A percentile compares a stretch with the other conserved stretches of the same genome.
Evolutionary conservation across 2,113 vertebrate species (phyloP).

Genomic region (Eublepharis macularius): DNA sequence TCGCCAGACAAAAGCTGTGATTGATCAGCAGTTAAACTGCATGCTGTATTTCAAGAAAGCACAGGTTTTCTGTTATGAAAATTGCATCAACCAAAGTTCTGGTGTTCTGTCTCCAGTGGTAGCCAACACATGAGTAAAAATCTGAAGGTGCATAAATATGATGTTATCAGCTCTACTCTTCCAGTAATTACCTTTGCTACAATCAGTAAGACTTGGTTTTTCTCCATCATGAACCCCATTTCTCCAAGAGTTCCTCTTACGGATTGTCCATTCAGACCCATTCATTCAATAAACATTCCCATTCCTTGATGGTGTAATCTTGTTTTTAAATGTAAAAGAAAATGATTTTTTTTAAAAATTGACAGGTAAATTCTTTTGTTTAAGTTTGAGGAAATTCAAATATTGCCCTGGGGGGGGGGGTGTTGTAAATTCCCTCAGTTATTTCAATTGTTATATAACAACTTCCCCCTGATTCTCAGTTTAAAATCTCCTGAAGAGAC

Average conservation of each 20-base stretch:
- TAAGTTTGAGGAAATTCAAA: not conserved
- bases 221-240: not conserved
- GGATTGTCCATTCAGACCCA: no score
- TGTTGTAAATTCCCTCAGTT: not conserved
- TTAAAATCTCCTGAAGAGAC: no score
- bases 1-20: not conserved
- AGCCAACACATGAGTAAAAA: no score
- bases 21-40: no score
- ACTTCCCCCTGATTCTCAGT: no score
- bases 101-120: not conserved
- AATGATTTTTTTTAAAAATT: not conserved
- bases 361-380: not conserved
- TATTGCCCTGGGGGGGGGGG: not conserved
- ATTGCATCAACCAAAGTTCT: not conserved
- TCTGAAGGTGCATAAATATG: not conserved
- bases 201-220: not conserved
- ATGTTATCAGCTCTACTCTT: not conserved
- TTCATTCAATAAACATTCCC: not conserved
- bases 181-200: not conserved
- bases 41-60: no score
- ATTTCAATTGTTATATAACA: no score
- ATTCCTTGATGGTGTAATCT: not conserved
- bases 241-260: not conserved
- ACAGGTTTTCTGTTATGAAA: not conserved
- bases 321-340: not conserved